Conservation (phyloP, 2,797 vertebrate genomes). For the Poecilia wingei region DNA sequence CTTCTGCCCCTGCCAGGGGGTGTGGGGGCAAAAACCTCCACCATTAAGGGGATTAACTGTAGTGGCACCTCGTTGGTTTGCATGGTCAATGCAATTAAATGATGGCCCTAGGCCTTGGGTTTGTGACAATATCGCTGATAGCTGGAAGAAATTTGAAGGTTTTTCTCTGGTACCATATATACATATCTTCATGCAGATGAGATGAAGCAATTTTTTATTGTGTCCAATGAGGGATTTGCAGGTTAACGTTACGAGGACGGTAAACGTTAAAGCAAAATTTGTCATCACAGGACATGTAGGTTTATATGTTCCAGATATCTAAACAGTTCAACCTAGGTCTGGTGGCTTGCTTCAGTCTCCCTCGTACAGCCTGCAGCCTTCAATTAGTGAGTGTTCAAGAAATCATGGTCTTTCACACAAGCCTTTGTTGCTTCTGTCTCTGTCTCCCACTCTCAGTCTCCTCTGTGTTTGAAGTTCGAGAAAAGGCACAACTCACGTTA, state of each 20-base stretch:
- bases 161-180: constrained; percentile 40
- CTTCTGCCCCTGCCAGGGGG: constrained; percentile 60
- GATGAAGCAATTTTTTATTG: constrained; percentile 41
- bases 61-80: constrained; percentile 74
- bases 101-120: constrained; percentile 72
- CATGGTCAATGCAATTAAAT: constrained; percentile 80
- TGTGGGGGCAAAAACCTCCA: constrained; percentile 54
- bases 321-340: constrained; percentile 38
- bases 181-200: constrained; percentile 34
- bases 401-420: constrained; percentile 74
- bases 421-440: constrained; percentile 76
- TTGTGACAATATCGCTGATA: constrained; percentile 69
- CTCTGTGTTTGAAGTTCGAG: constrained; percentile 79
- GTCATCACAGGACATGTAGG: constrained; percentile 34
- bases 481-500: constrained; percentile 80
- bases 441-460: constrained; percentile 35
- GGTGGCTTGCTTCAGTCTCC: constrained; percentile 61
- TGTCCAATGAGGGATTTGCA: constrained; percentile 30
- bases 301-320: constrained; percentile 23
- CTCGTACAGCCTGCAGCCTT: constrained; percentile 76
- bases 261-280: constrained; percentile 8
- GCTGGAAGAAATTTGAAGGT: constrained; percentile 60
- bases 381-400: constrained; percentile 82
- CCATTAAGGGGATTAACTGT: constrained; percentile 76
- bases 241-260: constrained; percentile 11